Evolutionary conservation across 2,113 vertebrate species (phyloP).

Genomic region (Calyptommatus sinebrachiatus): DNA sequence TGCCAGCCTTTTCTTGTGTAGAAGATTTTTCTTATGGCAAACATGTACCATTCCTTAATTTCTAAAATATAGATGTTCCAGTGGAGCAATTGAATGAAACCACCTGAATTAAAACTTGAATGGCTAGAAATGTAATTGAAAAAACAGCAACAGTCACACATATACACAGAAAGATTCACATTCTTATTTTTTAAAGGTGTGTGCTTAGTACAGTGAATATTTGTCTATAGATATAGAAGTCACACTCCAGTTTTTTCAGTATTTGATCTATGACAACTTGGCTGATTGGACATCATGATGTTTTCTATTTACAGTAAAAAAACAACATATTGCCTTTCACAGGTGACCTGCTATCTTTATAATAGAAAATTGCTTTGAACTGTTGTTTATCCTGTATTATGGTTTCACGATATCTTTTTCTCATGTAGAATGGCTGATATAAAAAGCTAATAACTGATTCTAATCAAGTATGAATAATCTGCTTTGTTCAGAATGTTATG

Average conservation of each 20-base stretch:
- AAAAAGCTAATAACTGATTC: conserved; percentile 43
- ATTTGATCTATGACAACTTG: conserved; percentile 28
- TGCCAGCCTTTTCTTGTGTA: not conserved
- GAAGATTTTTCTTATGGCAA: not conserved
- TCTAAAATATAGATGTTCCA: not conserved
- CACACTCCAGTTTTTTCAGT: not conserved
- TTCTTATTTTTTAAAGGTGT: not conserved
- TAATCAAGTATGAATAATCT: conserved; percentile 12
- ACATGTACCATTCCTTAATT: not conserved
- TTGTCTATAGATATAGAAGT: conserved; percentile 3
- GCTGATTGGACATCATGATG: conserved; percentile 40
- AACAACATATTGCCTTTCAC: conserved; percentile 56
- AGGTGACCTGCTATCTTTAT: conserved; percentile 50
- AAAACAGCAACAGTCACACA: not conserved
- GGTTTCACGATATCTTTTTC: conserved; percentile 43
- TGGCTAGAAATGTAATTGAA: not conserved
- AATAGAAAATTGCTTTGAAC: conserved; percentile 51
- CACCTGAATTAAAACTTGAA: not conserved
- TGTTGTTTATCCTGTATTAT: conserved; percentile 43
- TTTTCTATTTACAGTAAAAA: conserved; percentile 51
- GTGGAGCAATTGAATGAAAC: not conserved
- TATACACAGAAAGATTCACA: too few species aligned
- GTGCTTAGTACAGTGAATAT: not conserved
- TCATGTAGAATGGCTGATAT: conserved; percentile 19
- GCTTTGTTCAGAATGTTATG: conserved; percentile 35